phyloP scores from a whole-genome alignment of 2,888 invertebrate species.

The Strigamia maritima region DNA sequence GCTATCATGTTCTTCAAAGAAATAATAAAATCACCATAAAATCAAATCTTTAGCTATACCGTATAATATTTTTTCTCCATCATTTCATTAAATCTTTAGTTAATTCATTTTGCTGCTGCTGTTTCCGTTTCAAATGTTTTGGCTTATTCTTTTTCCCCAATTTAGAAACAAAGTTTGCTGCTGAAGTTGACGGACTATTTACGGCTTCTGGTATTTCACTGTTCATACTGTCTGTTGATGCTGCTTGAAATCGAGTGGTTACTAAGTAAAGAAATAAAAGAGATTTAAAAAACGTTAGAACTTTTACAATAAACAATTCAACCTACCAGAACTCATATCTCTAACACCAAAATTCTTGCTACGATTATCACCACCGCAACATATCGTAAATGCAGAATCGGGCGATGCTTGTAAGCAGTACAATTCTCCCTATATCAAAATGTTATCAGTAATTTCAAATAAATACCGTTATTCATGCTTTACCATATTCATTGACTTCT shows the following conservation, averaged over 20 bases:
- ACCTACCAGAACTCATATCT: slow-evolving; percentile 56
- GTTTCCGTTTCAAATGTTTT: neutral
- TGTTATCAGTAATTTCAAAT: slow-evolving; percentile 38
- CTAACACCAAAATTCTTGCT: slow-evolving; percentile 68
- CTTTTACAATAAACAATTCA: slow-evolving; percentile 44
- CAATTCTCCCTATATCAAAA: slow-evolving; percentile 56
- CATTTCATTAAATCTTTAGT: neutral
- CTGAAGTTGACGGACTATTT: neutral
- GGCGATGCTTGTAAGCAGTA: slow-evolving; percentile 73
- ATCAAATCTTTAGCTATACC: neutral
- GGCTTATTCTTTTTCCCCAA: neutral
- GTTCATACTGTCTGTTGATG: neutral
- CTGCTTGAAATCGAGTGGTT: neutral
- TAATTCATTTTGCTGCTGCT: neutral
- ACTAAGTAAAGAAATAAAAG: neutral
- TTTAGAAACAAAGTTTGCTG: neutral
- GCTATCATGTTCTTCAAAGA: neutral
- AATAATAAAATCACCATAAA: neutral
- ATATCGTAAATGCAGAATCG: slow-evolving; percentile 75
- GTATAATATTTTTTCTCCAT: too few species aligned
- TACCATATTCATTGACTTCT: slow-evolving; percentile 64
- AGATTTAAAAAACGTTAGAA: neutral
- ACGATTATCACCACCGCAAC: slow-evolving; percentile 80
- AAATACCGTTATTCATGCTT: slow-evolving; percentile 42
- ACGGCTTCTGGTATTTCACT: neutral